Evolutionary conservation across 2,113 vertebrate genomes (phyloP).

Genomic region (Xenopus tropicalis): DNA sequence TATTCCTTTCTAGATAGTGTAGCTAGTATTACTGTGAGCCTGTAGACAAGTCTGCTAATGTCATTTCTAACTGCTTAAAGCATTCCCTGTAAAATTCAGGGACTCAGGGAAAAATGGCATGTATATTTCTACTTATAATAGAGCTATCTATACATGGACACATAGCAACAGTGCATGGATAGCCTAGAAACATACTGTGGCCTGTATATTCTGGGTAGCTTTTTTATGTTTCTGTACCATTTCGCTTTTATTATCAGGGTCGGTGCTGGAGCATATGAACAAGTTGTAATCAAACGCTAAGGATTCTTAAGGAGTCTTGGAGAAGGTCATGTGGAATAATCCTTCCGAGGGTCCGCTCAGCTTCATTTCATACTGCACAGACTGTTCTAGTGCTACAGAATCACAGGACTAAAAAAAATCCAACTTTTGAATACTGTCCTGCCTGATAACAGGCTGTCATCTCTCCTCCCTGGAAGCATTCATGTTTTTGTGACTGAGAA

Average conservation of each 20-base stretch:
- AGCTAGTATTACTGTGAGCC: no score
- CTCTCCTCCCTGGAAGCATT: not conserved
- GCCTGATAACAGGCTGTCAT: not conserved
- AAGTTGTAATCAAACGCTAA: conserved; percentile 92
- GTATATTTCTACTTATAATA: no score
- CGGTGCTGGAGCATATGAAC: conserved; percentile 84
- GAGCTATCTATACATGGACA: no score
- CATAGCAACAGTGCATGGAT: no score
- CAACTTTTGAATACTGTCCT: not conserved
- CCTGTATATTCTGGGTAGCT: no score
- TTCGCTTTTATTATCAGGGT: conserved; percentile 66
- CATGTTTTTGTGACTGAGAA: not conserved
- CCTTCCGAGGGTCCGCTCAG: not conserved
- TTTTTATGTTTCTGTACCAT: no score
- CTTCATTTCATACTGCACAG: not conserved
- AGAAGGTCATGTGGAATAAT: not conserved
- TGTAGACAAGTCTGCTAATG: no score
- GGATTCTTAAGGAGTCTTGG: conserved; percentile 28
- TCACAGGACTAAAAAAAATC: not conserved
- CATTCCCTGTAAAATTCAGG: no score
- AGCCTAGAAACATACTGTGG: no score
- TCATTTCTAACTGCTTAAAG: no score
- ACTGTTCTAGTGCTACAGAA: conserved; percentile 1
- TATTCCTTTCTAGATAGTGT: no score
- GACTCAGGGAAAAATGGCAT: no score